phyloP scores from a whole-genome alignment of 1,140 invertebrate species.

The Adelges cooleyi region DNA sequence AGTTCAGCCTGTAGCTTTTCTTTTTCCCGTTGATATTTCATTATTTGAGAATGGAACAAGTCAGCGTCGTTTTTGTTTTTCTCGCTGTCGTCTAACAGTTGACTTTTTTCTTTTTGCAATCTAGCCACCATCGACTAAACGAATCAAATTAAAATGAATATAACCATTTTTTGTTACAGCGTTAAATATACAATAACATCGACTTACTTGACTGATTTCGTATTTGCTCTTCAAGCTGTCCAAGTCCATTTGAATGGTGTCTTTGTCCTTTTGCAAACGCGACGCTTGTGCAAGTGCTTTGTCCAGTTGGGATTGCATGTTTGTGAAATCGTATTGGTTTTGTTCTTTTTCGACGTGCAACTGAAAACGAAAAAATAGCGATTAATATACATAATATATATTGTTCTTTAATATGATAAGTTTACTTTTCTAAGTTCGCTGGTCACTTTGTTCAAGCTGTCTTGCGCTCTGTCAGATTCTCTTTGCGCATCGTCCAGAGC shows the following conservation, averaged over 20 bases:
- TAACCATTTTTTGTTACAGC: background rate
- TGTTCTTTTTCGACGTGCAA: slow-evolving; percentile 84
- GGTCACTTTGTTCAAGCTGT: slow-evolving; percentile 67
- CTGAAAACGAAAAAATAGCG: slow-evolving; percentile 39
- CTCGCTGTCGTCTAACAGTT: slow-evolving; percentile 59
- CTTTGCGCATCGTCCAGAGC: slow-evolving; percentile 76
- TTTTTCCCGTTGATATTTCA: slow-evolving; percentile 70
- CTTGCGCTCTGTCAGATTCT: slow-evolving; percentile 80
- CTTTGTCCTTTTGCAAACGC: slow-evolving; percentile 77
- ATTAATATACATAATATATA: background rate
- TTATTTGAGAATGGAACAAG: slow-evolving; percentile 61
- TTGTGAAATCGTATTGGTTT: slow-evolving; percentile 75
- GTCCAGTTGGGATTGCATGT: slow-evolving; percentile 77
- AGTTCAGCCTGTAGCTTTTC: slow-evolving; percentile 72
- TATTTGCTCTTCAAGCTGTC: slow-evolving; percentile 78
- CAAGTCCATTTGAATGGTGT: slow-evolving; percentile 67
- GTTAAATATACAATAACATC: background rate
- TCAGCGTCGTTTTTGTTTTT: slow-evolving; percentile 69
- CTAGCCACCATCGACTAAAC: slow-evolving; percentile 53
- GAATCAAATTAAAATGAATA: slow-evolving; percentile 1
- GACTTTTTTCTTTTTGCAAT: slow-evolving; percentile 62
- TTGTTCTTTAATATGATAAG: slow-evolving; percentile 25
- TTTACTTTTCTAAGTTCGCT: slow-evolving; percentile 67
- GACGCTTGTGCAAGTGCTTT: slow-evolving; percentile 75
- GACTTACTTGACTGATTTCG: slow-evolving; percentile 71